Conservation (phyloP, 1,140 invertebrate genomes). For the Ooceraea biroi region DNA sequence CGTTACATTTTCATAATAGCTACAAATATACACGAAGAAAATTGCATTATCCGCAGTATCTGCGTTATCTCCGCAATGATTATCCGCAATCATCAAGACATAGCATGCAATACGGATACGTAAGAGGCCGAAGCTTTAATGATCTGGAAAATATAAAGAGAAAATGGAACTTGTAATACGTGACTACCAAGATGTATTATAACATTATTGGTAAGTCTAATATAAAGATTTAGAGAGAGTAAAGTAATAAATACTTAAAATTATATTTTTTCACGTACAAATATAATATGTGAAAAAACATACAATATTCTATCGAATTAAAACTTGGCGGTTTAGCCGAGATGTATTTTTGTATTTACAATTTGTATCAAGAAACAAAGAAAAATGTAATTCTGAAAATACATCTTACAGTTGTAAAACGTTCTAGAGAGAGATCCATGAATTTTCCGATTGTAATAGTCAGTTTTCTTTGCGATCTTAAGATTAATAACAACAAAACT, state of each 20-base stretch:
- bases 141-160: slow-evolving; percentile 56
- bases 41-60: slow-evolving; percentile 4
- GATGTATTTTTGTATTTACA: neutral
- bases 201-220: neutral
- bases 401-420: slow-evolving; percentile 58
- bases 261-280: neutral
- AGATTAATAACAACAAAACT: slow-evolving; percentile 46
- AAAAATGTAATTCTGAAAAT: neutral
- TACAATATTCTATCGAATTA: neutral
- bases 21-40: slow-evolving; percentile 24
- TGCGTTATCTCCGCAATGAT: too few relatives aligned
- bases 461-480: slow-evolving; percentile 61
- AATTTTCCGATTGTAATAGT: slow-evolving; percentile 61
- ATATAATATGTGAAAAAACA: neutral
- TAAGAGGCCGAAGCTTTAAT: slow-evolving; percentile 64
- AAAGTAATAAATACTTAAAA: neutral
- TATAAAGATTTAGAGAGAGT: neutral
- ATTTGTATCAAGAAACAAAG: neutral
- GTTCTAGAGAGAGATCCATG: slow-evolving; percentile 55
- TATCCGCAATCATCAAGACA: slow-evolving; percentile 49
- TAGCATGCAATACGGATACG: slow-evolving; percentile 57
- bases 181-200: neutral
- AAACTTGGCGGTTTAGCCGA: neutral
- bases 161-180: neutral
- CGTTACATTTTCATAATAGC: slow-evolving; percentile 26